phyloP scores from a whole-genome alignment of 1,140 invertebrate genomes.

The Cotesia vestalis region DNA sequence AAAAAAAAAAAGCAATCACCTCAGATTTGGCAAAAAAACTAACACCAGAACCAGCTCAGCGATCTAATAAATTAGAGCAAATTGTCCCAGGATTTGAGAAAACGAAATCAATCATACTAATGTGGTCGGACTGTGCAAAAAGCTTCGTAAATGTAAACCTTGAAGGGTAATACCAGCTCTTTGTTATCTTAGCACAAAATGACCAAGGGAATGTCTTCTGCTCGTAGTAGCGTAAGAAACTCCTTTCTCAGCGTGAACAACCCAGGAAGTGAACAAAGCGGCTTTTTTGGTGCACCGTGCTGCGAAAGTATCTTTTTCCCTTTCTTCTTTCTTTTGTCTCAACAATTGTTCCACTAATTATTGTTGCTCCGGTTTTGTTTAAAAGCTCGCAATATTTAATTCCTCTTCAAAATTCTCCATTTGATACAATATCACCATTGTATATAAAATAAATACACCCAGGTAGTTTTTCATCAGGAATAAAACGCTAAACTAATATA shows the following conservation, averaged over 20 bases:
- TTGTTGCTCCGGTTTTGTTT: neutral
- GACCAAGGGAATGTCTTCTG: neutral
- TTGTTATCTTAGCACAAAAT: conserved; percentile 5
- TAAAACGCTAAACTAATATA: too few relatives aligned
- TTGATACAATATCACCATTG: too few relatives aligned
- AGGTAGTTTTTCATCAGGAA: too few relatives aligned
- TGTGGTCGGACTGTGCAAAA: neutral
- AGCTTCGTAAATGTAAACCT: neutral
- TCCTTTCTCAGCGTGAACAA: conserved; percentile 6
- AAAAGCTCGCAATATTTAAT: too few relatives aligned
- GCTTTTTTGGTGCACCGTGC: neutral
- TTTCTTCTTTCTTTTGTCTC: neutral
- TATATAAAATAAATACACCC: too few relatives aligned
- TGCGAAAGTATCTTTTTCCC: conserved; percentile 3
- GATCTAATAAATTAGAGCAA: neutral
- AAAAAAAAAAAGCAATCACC: too few relatives aligned
- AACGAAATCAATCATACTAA: neutral
- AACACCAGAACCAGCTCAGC: too few relatives aligned
- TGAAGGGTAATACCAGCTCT: conserved; percentile 6
- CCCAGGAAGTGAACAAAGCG: conserved; percentile 3
- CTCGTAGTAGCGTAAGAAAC: neutral
- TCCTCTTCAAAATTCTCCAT: too few relatives aligned
- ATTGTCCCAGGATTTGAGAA: neutral
- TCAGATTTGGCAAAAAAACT: too few relatives aligned
- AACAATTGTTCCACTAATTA: conserved; percentile 9